phyloP scores from a whole-genome alignment of 2,888 invertebrate species.

The Meta bourneti region DNA sequence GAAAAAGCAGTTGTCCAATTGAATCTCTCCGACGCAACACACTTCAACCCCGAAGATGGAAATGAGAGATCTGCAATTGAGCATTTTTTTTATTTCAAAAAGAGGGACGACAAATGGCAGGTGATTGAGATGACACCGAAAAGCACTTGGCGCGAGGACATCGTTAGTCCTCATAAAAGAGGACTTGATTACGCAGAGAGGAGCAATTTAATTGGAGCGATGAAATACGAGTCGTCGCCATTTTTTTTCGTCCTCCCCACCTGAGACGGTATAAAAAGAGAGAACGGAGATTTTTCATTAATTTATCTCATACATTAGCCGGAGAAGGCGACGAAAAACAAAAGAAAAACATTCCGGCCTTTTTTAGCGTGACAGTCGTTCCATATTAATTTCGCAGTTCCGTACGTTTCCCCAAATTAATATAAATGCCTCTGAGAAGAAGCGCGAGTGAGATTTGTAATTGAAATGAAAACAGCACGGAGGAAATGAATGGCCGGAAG shows the following conservation, averaged over 20 bases:
- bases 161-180: conserved; percentile 58
- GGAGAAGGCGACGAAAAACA: conserved; percentile 9
- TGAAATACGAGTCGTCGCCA: conserved; percentile 22
- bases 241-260: not conserved
- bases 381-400: conserved; percentile 64
- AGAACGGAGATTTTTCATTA: conserved; percentile 58
- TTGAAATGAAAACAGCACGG: conserved; percentile 56
- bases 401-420: conserved; percentile 46
- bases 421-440: conserved; percentile 48
- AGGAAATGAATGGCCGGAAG: not conserved
- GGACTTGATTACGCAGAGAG: conserved; percentile 43
- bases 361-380: conserved; percentile 60
- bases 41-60: no score
- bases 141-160: conserved; percentile 24
- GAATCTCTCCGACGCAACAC: no score
- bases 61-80: conserved; percentile 8
- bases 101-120: conserved; percentile 31
- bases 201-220: conserved; percentile 54
- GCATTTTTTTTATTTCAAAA: conserved; percentile 16
- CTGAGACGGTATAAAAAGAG: conserved; percentile 2
- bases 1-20: no score
- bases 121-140: conserved; percentile 46
- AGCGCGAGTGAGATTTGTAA: conserved; percentile 48
- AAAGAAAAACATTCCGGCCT: not conserved
- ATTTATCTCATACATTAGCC: conserved; percentile 67